Base-by-base conservation (phyloP, 1,140 invertebrate species). In the Diplogasteroides magnus region DNA sequence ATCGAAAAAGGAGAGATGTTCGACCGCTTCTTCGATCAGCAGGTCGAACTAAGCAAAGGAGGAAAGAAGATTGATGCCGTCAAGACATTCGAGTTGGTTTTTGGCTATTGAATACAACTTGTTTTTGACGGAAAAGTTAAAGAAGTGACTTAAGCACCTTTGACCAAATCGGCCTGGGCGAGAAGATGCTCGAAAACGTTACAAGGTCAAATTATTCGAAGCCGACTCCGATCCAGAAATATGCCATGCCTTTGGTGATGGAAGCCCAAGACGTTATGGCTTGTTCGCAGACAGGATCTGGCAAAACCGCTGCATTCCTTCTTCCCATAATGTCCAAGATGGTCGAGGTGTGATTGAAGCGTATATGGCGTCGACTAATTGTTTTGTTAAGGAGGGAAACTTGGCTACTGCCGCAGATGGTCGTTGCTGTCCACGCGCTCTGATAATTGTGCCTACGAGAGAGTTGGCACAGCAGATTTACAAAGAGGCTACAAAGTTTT, bases 391-490 rank as follows among this genome's bases (percentile, higher is more conserved):
- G 37, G 37, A 48, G 6, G 37, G 37, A 19, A 19, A 48, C 19
- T 19, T 48, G 6, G 84, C 84, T 13, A 68, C 77, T 75, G 75
- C 67, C 65, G 73, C 69, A 59, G 74, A 48, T 72, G 70, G 48
- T 77, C 97, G 94, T 84, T 92, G 95, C 83, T 95, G 89, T 85
- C 96, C 96, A 0, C 84, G 96, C 75, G 93, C 88, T 88, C 85
- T 99, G 68, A 89, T 93, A 2, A 91, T 97, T 82, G 93, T 93
- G 31, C 95, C 95, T 6, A 98, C 94, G 58, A 86, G 93, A 78
- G 95, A 98, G 87, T 87, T 98, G 76, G 94, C 93, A 61, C 93
- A 91, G 3, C 95, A 98, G 80, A 96, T 98, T 79, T 95, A 91
- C 82, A 93, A 97, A 78, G 94, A 98, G 85, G 69, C 93, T 68